Evolutionary conservation across 2,888 invertebrate genomes (phyloP).

Genomic region (Endomychus coccineus): DNA sequence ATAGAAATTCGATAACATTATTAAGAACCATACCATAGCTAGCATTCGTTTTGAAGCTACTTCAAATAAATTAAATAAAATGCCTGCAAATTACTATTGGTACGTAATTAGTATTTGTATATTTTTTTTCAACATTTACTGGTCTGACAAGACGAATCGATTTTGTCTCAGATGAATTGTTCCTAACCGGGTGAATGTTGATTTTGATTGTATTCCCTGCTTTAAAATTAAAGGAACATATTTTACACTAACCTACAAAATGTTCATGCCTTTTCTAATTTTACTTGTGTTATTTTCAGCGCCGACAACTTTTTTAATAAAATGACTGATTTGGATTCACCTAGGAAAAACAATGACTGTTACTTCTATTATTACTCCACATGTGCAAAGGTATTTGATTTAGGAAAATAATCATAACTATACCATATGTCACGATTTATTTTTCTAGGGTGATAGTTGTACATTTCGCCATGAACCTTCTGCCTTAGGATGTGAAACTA

Average conservation of each 20-base stretch:
- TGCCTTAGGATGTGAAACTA: slow-evolving; percentile 73
- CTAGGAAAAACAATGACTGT: slow-evolving; percentile 74
- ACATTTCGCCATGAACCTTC: slow-evolving; percentile 78
- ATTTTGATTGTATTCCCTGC: too few relatives aligned
- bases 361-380: slow-evolving; percentile 85
- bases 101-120: slow-evolving; percentile 15
- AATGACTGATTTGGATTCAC: slow-evolving; percentile 56
- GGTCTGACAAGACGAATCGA: too few relatives aligned
- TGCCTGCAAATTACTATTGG: slow-evolving; percentile 29
- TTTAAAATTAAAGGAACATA: too few relatives aligned
- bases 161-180: too few relatives aligned
- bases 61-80: slow-evolving; percentile 15
- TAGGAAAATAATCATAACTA: slow-evolving; percentile 4
- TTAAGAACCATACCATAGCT: slow-evolving; percentile 1
- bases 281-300: slow-evolving; percentile 31
- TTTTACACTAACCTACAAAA: too few relatives aligned
- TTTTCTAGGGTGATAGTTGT: slow-evolving; percentile 66
- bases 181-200: too few relatives aligned
- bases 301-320: slow-evolving; percentile 45
- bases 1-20: slow-evolving; percentile 3
- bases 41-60: not conserved
- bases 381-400: slow-evolving; percentile 65
- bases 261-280: slow-evolving; percentile 3
- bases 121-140: slow-evolving; percentile 4
- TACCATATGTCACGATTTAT: slow-evolving; percentile 12